These are phyloP conservation scores for Acrobasis suavella DNA, from an alignment of 2,888 invertebrate genomes.

Conservation along the genomic window DNA sequence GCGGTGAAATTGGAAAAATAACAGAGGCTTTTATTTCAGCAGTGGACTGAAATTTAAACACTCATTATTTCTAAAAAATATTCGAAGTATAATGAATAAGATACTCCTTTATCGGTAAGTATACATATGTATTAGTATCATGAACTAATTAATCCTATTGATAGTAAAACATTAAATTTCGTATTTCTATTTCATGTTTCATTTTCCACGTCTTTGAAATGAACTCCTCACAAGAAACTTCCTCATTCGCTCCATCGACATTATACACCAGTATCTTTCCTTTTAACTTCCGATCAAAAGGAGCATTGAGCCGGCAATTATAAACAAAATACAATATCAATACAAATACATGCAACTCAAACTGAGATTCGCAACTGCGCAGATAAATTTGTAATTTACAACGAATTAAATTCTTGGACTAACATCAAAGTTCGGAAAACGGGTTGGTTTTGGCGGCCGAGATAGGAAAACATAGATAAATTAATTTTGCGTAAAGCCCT, in stretches of 20 bases:
- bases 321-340: constrained; percentile 9
- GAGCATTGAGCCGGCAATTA: constrained; percentile 6
- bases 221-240: neutral
- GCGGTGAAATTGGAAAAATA: too few relatives aligned
- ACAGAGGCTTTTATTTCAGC: too few relatives aligned
- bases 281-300: constrained; percentile 18
- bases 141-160: too few relatives aligned
- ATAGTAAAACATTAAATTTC: too few relatives aligned
- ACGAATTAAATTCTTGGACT: constrained; percentile 20
- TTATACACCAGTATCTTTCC: neutral
- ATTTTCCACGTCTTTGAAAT: neutral
- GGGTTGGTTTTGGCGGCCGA: constrained; percentile 18
- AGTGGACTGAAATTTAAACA: too few relatives aligned
- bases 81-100: too few relatives aligned
- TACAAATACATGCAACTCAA: constrained; percentile 10
- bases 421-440: constrained; percentile 13
- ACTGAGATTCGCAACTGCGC: neutral
- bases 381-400: constrained; percentile 14
- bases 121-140: too few relatives aligned
- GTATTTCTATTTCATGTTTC: too few relatives aligned
- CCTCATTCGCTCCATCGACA: neutral
- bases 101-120: too few relatives aligned
- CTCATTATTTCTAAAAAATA: too few relatives aligned
- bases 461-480: constrained; percentile 6
- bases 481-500: constrained; percentile 5